phyloP scores from a whole-genome alignment of 2,113 vertebrate species.

The Chroicocephalus ridibundus region DNA sequence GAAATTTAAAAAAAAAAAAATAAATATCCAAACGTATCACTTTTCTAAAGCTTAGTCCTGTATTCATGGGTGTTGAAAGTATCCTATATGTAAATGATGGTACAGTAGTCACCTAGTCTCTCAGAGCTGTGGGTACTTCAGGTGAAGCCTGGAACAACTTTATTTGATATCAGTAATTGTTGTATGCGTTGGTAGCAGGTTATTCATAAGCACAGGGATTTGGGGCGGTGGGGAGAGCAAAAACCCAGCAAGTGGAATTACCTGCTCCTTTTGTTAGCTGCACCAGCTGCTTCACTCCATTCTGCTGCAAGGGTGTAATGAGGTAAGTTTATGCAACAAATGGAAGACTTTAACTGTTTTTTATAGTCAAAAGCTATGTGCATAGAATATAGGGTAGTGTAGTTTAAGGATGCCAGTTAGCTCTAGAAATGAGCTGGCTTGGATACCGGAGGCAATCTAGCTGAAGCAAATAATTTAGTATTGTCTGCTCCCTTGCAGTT shows the following conservation, averaged over 20 bases:
- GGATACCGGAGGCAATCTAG: not conserved
- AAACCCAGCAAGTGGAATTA: not conserved
- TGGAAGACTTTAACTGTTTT: not conserved
- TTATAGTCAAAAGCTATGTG: not conserved
- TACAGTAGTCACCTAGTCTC: not conserved
- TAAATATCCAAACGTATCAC: not conserved
- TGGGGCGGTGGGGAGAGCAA: not conserved
- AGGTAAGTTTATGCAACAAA: slow-evolving; percentile 2
- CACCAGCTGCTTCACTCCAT: not conserved
- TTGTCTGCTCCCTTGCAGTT: not conserved
- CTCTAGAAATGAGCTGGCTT: not conserved
- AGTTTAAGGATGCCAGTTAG: not conserved
- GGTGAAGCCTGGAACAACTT: not conserved
- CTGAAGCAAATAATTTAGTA: not conserved
- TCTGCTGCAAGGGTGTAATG: not conserved
- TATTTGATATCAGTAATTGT: not conserved
- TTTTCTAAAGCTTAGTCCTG: not conserved
- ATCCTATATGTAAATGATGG: not conserved
- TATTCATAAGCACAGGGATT: not conserved
- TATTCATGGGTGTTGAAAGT: not conserved
- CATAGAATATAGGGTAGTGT: not conserved
- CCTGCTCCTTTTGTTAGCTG: not conserved
- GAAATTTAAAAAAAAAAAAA: not conserved
- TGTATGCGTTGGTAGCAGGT: not conserved
- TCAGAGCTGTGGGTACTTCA: slow-evolving; percentile 9